Evolutionary conservation across 2,113 vertebrate genomes (phyloP).

Genomic region (Alethe diademata): DNA sequence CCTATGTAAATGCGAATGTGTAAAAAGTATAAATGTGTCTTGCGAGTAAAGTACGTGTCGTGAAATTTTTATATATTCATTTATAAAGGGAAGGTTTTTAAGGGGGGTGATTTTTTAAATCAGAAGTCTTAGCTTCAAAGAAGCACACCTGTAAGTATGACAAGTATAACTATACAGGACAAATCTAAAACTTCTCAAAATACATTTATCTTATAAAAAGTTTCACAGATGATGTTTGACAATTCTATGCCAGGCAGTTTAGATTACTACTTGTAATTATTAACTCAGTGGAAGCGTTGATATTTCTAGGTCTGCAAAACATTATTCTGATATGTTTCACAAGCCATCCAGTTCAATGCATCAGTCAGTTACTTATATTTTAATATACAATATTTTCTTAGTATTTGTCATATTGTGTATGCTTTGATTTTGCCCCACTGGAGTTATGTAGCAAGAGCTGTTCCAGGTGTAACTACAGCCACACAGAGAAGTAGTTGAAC

Average conservation of each 20-base stretch:
- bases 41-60: neutral
- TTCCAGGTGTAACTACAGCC: neutral
- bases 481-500: neutral
- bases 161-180: neutral
- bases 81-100: neutral
- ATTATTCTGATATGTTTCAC: neutral
- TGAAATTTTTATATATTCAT: neutral
- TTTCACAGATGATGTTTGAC: neutral
- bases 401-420: neutral
- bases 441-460: neutral
- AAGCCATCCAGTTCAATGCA: accelerated
- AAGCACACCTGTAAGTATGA: neutral
- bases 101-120: neutral
- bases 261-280: neutral
- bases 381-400: neutral
- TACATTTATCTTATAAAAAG: neutral
- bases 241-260: neutral
- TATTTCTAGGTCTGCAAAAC: neutral
- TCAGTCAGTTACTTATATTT: accelerated
- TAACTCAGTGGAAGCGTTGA: neutral
- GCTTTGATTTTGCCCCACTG: neutral
- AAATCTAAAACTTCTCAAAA: neutral
- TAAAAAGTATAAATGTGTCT: neutral
- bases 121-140: neutral
- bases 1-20: neutral